phyloP scores from a whole-genome alignment of 2,888 invertebrate genomes.

The Baronia brevicornis region DNA sequence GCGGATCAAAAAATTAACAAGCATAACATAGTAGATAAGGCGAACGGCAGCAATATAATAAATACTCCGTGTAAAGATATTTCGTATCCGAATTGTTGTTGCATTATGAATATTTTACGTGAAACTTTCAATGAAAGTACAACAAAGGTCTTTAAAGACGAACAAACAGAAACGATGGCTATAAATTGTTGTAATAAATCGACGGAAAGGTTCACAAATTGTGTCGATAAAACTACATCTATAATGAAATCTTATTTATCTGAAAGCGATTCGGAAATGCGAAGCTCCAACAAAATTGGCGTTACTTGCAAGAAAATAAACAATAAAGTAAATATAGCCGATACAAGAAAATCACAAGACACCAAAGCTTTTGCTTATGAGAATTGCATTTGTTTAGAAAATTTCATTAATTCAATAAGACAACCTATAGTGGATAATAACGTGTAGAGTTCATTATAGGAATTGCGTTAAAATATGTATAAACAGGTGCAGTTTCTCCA shows the following conservation, averaged over 20 bases:
- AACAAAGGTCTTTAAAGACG: conserved; percentile 48
- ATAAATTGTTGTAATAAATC: conserved; percentile 34
- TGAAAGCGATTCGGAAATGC: conserved; percentile 6
- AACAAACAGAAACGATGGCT: conserved; percentile 34
- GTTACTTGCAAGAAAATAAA: background rate
- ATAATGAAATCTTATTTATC: conserved; percentile 20
- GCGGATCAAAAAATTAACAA: conserved; percentile 3
- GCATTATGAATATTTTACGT: conserved; percentile 33
- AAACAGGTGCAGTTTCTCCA: too few species aligned
- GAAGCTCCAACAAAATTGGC: too few species aligned
- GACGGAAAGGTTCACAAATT: conserved; percentile 23
- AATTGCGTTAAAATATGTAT: too few species aligned
- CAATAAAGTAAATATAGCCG: background rate
- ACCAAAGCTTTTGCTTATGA: conserved; percentile 9
- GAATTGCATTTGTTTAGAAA: conserved; percentile 37
- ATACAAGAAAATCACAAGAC: conserved; percentile 1
- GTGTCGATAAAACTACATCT: conserved; percentile 32
- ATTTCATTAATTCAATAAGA: conserved; percentile 46
- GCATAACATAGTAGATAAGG: conserved; percentile 6
- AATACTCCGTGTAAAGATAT: conserved; percentile 20
- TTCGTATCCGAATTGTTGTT: conserved; percentile 39
- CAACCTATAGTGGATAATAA: conserved; percentile 26
- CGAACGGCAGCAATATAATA: conserved; percentile 14
- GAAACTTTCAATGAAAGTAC: conserved; percentile 25
- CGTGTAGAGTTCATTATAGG: too few species aligned